Base-by-base conservation (phyloP, 1,140 invertebrate species). In the Cherax destructor region DNA sequence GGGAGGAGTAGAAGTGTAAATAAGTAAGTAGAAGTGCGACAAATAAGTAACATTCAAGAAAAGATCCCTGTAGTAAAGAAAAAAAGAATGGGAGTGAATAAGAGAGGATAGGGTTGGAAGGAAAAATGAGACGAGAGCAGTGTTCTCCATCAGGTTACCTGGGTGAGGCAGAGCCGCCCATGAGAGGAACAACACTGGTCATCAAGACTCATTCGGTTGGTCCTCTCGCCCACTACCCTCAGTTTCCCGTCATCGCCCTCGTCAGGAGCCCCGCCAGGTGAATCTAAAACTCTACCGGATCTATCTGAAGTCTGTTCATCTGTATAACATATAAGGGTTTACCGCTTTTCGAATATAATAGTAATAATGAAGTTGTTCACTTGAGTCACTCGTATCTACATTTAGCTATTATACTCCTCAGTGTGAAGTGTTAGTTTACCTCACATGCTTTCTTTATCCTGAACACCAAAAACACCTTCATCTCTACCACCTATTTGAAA, bases 201-300 rank as follows among this genome's bases (percentile, higher is more conserved):
- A 21, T 49, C 65, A 80, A 86, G 85, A 81, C 79, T 4, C 79
- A 81, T 18, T 81, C 79, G 49, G 18, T 81, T n/a, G 49, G 4
- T 24, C 50, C 79, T 50, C 79, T 81, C 47, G 11, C 50, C 79
- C 41, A 50, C 41, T 50, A 59, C 79, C 79, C 79, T 24, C 47
- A 81, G 49, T 30, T 24, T n/a, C 79, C 79, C 50, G 79, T 81
- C 16, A 50, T 81, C 49, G 79, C 79, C 79, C 18, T 81, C 79
- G 50, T 81, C 79, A 81, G 79, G 79, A 81, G 49, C 50, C 79
- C 79, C 49, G 79, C 79, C 79, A 81, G 56, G 79, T 81, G 50
- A 81, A 50, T 81, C 65, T 18, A 11, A 5, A 5, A 1, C 65
- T 18, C 65, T 6, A 41, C 30, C 30, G 30, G 30, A 41, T 21